A percentile compares a stretch with the other conserved stretches of the same genome.
These are phyloP conservation scores for Phoenoteleia sp. DNA, from an alignment of 2,888 invertebrate species.

Conservation along the genomic window DNA sequence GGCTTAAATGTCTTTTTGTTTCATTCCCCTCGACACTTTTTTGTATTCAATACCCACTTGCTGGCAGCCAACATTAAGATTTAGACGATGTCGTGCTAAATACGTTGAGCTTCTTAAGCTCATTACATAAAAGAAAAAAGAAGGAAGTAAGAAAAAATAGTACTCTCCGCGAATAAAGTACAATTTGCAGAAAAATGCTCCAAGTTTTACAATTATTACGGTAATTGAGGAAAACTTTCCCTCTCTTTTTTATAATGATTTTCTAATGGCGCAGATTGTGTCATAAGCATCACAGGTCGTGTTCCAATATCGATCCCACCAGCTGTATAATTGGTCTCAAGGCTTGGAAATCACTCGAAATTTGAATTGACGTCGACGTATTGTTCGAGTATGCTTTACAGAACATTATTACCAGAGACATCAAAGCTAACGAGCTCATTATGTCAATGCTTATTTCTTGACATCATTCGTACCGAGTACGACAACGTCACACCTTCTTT, in stretches of 20 bases:
- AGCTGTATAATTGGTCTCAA: slow-evolving; percentile 58
- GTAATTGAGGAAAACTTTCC: background rate
- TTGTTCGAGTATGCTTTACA: slow-evolving; percentile 58
- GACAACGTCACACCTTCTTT: slow-evolving; percentile 9
- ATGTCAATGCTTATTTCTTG: slow-evolving; percentile 55
- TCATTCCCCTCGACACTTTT: slow-evolving; percentile 51
- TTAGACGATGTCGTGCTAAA: slow-evolving; percentile 59
- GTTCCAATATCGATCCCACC: slow-evolving; percentile 58
- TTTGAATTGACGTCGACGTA: slow-evolving; percentile 67
- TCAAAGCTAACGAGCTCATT: slow-evolving; percentile 69
- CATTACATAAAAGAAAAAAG: slow-evolving; percentile 37
- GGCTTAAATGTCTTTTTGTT: slow-evolving; percentile 44
- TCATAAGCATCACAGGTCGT: slow-evolving; percentile 56
- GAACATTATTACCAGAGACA: slow-evolving; percentile 48
- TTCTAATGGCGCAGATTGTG: slow-evolving; percentile 28
- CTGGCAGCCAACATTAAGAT: slow-evolving; percentile 45
- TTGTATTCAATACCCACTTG: slow-evolving; percentile 55
- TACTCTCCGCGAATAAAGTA: slow-evolving; percentile 1
- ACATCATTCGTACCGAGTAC: slow-evolving; percentile 47
- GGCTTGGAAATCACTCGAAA: slow-evolving; percentile 65
- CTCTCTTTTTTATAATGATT: slow-evolving; percentile 20
- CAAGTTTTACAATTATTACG: slow-evolving; percentile 6
- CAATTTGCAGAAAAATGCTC: slow-evolving; percentile 22
- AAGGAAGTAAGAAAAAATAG: slow-evolving; percentile 19
- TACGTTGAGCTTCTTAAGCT: slow-evolving; percentile 65